Percentiles rank a stretch among this genome's conserved stretches.
Evolutionary conservation across 2,797 vertebrate species (phyloP).

Genomic region (Phoxinus dragarum): DNA sequence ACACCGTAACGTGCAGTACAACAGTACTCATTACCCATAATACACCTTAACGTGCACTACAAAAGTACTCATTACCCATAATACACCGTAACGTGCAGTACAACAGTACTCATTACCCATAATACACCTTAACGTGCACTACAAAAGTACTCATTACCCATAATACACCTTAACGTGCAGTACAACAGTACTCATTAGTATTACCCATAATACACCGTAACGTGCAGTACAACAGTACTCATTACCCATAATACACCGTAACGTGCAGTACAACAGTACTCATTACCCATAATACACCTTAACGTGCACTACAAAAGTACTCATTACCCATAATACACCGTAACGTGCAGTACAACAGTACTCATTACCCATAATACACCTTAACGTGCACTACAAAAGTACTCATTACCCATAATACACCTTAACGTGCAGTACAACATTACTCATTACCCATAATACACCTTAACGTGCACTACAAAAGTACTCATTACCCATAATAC

Average conservation of each 20-base stretch:
- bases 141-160: too few relatives aligned
- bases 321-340: not conserved
- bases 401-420: not conserved
- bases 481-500: not conserved
- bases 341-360: not conserved
- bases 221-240: too few relatives aligned
- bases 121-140: too few relatives aligned
- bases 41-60: too few relatives aligned
- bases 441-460: not conserved
- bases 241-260: not conserved
- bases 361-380: not conserved
- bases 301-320: too few relatives aligned
- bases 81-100: too few relatives aligned
- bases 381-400: not conserved
- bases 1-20: too few relatives aligned
- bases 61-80: too few relatives aligned
- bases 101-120: too few relatives aligned
- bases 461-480: not conserved
- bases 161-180: not conserved
- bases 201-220: too few relatives aligned
- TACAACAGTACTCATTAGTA: not conserved
- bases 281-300: not conserved
- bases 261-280: too few relatives aligned
- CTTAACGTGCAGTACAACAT: not conserved
- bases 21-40: too few relatives aligned